Evolutionary conservation across 2,113 vertebrate genomes (phyloP), one percentile per base, ranked within the genome.

Genomic region (Brachyistius frenatus): DNA sequence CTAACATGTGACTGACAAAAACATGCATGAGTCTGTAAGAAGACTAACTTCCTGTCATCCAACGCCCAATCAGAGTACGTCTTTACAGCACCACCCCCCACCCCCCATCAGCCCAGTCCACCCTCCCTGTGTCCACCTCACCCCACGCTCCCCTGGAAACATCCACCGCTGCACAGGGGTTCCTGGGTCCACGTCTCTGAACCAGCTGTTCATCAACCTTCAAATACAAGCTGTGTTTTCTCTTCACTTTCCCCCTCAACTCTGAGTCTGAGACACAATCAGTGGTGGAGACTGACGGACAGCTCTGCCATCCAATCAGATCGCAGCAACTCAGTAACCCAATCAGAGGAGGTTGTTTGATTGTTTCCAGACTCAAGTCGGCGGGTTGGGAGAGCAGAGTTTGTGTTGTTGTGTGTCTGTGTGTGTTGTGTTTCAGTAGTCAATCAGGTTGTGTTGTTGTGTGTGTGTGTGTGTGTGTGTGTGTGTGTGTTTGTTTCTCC

Each of bases 71-170:
- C 87, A 91, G 91, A 93, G 91, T 91, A 88, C 79, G 67, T 83
- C 91, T 91, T 88, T 77, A 88, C 89, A 88, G 74, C 87, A 76
- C 88, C 87, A 73, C 70, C 78, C 73, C 77, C 73, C 62, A 83
- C 77, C 37, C 56, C 41, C 80, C 80, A 91, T 90, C 86, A 81
- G 57, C 85, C 81, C 64, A 72, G 50, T 86, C 86, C 78, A 72
- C 65, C 14, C 83, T 81, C 76, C 52, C 63, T 37, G 62, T 68
- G 80, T 80, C 89, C 65, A 78, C 79, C 78, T 81, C 71, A 74
- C 79, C 88, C 90, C 89, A 85, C 88, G 80, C 86, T 89, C 66
- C 78, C 64, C 86, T 69, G 91, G 95, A 94, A 94, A 95, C 95
- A 95, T 94, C 92, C 91, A 73, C 81, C 78, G 80, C 85, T 92